Conservation (phyloP, 37 sponge, comb jelly and placozoan species). For the Bolinopsis microptera region DNA sequence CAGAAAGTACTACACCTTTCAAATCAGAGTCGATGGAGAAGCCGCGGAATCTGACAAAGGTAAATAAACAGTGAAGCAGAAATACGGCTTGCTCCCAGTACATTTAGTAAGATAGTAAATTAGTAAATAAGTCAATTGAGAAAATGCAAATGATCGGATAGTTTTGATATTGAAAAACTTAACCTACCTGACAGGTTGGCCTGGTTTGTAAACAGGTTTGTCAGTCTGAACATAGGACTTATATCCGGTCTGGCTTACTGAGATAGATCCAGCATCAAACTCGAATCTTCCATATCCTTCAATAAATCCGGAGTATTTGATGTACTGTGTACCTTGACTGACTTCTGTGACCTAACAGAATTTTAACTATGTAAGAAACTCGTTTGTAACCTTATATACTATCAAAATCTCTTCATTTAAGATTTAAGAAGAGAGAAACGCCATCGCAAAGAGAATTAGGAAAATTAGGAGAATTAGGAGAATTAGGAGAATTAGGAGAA, state of each 20-base stretch:
- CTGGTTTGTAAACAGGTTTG: conserved; percentile 11
- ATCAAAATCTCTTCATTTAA: too few species aligned
- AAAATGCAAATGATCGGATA: too few species aligned
- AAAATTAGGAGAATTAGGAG: too few species aligned
- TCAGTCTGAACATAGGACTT: conserved; percentile 27
- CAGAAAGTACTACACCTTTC: not conserved
- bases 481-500: too few species aligned
- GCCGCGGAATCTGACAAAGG: conserved; percentile 16
- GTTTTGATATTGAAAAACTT: too few species aligned
- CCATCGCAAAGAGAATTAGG: too few species aligned
- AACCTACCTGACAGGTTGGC: conserved; percentile 15
- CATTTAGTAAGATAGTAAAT: too few species aligned
- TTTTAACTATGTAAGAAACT: too few species aligned
- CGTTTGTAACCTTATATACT: too few species aligned
- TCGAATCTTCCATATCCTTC: not conserved
- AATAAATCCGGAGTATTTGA: not conserved
- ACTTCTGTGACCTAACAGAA: not conserved
- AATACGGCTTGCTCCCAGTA: not conserved
- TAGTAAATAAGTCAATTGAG: too few species aligned
- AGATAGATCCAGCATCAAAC: not conserved
- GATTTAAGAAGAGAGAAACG: too few species aligned
- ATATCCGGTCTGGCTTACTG: not conserved
- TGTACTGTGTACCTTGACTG: not conserved
- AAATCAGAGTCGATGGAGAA: conserved; percentile 5
- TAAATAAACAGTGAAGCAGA: too few species aligned